Base-by-base conservation (phyloP, 2,888 invertebrate genomes). In the Eupsilia transversa region DNA sequence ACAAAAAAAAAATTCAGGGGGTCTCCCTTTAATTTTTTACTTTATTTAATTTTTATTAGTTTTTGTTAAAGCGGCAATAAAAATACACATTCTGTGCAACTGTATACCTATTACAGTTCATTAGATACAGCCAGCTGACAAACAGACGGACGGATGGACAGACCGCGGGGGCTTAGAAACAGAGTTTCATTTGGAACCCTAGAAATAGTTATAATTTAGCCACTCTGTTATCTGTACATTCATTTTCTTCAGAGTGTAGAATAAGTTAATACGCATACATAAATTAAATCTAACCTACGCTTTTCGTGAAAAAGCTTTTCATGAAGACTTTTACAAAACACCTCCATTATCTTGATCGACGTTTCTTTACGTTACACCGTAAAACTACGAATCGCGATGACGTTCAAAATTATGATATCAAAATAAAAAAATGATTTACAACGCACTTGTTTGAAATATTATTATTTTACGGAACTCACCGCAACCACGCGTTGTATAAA, bases 341-440 rank as follows among this genome's bases (percentile, higher is more conserved):
- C 43, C 64, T n/a, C 57, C 43, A 83, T 72, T 68, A 83, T 68
- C 38, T 59, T 70, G 59, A 83, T 68, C 59, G 80, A 79, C 65
- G 66, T 83, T 60, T 79, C 65, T 61, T 79, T 69, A 79, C 56
- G 56, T 65, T 56, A 59, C 35, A 52, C 33, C 54, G 30, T 67
- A 77, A 66, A 78, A 77, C 61, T 77, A 82, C 59, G 57, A 70
- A 70, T 30, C 17, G n/a, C 63, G 41, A 67, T 67, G 79, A 78
- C 68, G 74, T 69, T 54, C 20, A 56, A 61, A 82, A 72, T 80
- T 75, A 84, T 69, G 54, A 75, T 75, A 80, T 84, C 66, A 72
- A 84, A 80, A 75, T 72, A 65, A 17, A 68, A 68, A 46, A 30
- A 38, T 72, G 72, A 80, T 82, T 80, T 82, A 82, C 52, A 70